Percentiles rank a stretch among this genome's conserved stretches.
These are phyloP conservation scores for Eupithecia abbreviata DNA, from an alignment of 2,888 invertebrate species.

Conservation along the genomic window DNA sequence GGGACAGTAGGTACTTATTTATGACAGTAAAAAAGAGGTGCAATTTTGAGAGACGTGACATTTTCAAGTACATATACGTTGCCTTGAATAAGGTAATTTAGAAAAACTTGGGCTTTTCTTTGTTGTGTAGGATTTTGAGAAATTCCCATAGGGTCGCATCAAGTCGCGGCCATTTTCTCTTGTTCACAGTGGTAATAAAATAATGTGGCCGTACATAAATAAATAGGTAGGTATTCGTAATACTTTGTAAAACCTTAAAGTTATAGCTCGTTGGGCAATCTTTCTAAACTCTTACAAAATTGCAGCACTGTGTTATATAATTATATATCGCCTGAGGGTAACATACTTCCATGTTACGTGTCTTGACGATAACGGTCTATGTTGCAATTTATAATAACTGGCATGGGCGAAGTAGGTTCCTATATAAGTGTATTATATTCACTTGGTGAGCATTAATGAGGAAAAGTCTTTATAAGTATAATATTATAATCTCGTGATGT, in stretches of 20 bases:
- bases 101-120: not conserved
- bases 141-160: not conserved
- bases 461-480: not conserved
- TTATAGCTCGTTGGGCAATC: not conserved
- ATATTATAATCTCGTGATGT: too few species aligned
- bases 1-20: too few species aligned
- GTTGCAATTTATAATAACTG: not conserved
- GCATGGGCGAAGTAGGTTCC: not conserved
- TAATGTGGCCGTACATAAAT: not conserved
- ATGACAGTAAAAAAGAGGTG: too few species aligned
- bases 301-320: not conserved
- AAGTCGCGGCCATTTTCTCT: not conserved
- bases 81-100: not conserved
- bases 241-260: not conserved
- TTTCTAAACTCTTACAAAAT: not conserved
- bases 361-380: not conserved
- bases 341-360: not conserved
- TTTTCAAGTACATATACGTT: not conserved
- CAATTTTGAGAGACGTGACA: not conserved
- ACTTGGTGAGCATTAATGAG: not conserved
- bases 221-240: not conserved
- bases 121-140: not conserved
- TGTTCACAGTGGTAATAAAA: not conserved
- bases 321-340: not conserved
- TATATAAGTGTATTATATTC: not conserved